Conservation (phyloP, 2,888 invertebrate species). For the Acleris cristana region DNA sequence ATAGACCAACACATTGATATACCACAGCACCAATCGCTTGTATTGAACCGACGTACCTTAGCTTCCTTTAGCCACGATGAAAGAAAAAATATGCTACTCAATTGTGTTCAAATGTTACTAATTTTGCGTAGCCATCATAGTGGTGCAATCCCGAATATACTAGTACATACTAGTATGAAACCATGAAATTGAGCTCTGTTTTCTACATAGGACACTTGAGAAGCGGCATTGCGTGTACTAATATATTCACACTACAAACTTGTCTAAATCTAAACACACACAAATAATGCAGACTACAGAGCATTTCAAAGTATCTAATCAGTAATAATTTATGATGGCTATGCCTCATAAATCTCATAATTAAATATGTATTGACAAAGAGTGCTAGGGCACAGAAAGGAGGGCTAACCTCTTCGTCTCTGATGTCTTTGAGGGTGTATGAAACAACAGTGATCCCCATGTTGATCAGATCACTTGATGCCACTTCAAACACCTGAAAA, state of each 20-base stretch:
- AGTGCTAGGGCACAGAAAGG: not conserved
- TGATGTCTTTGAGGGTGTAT: slow-evolving; percentile 96
- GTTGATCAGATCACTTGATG: slow-evolving; percentile 96
- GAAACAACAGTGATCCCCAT: slow-evolving; percentile 98
- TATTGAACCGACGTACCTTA: slow-evolving; percentile 68
- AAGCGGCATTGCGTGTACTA: slow-evolving; percentile 1
- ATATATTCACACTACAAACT: not conserved
- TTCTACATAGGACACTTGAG: slow-evolving; percentile 8
- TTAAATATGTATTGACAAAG: not conserved
- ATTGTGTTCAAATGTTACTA: slow-evolving; percentile 38
- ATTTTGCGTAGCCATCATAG: slow-evolving; percentile 11
- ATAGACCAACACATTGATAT: too few relatives aligned
- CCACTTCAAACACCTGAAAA: slow-evolving; percentile 93
- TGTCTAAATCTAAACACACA: not conserved
- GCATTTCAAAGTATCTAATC: not conserved
- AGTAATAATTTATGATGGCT: slow-evolving; percentile 1
- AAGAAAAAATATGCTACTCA: slow-evolving; percentile 58
- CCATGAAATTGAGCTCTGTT: slow-evolving; percentile 9
- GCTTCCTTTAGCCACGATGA: slow-evolving; percentile 72
- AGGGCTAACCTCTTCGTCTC: slow-evolving; percentile 94
- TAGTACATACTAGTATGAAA: slow-evolving; percentile 7
- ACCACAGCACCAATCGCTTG: slow-evolving; percentile 16
- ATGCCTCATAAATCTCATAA: not conserved
- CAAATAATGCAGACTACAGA: slow-evolving; percentile 7
- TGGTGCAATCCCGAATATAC: not conserved